A percentile compares a stretch with the other conserved stretches of the same genome.
phyloP scores from a whole-genome alignment of 2,797 vertebrate species.

The Malurus leucopterus region DNA sequence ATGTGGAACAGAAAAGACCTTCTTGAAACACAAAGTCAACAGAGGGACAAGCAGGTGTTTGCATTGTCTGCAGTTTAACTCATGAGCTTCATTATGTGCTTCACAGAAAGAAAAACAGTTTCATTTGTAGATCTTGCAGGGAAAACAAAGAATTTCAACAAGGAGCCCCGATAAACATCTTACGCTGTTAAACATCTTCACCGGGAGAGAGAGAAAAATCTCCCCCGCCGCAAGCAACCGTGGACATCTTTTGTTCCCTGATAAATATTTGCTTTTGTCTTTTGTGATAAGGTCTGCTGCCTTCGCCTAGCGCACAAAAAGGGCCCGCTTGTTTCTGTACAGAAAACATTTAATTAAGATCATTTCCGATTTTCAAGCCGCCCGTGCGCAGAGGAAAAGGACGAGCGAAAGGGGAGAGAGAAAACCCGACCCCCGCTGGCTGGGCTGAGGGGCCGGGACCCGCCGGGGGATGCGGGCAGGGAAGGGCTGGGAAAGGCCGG shows the following conservation, averaged over 20 bases:
- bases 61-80: slow-evolving; percentile 24
- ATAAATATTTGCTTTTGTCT: slow-evolving; percentile 86
- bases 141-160: slow-evolving; percentile 48
- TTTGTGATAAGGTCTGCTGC: slow-evolving; percentile 70
- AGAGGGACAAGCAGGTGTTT: slow-evolving; percentile 32
- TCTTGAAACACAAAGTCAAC: background rate
- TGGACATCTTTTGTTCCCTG: slow-evolving; percentile 81
- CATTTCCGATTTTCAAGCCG: slow-evolving; percentile 68
- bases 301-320: slow-evolving; percentile 47
- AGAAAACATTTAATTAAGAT: slow-evolving; percentile 79
- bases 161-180: slow-evolving; percentile 57
- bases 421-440: background rate
- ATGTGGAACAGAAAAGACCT: background rate
- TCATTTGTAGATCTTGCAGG: background rate
- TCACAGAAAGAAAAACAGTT: slow-evolving; percentile 18
- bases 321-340: slow-evolving; percentile 46
- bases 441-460: background rate
- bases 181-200: slow-evolving; percentile 46
- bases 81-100: slow-evolving; percentile 13
- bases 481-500: background rate
- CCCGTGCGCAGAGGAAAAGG: slow-evolving; percentile 51
- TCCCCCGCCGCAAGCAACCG: slow-evolving; percentile 61
- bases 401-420: slow-evolving; percentile 11
- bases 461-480: background rate
- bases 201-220: slow-evolving; percentile 73